Base-by-base conservation (phyloP, 1,140 invertebrate species). In the Drosophila lini region DNA sequence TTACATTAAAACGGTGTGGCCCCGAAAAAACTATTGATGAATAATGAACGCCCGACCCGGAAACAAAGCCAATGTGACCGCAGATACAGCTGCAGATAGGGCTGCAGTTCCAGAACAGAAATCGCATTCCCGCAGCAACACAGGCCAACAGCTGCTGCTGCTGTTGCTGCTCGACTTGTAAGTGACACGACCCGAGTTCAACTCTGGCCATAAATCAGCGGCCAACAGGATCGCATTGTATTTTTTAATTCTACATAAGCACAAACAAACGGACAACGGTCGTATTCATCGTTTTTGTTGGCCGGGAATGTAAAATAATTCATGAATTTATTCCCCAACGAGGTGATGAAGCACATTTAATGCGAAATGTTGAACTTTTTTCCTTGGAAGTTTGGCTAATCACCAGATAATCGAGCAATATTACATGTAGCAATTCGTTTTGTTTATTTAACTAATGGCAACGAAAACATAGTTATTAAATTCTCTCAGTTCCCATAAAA, bases 1-100 rank as follows among this genome's bases (percentile, higher is more conserved):
- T 82, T 65, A 67, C 80, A 82, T 82, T 82, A 74, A 70, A 65
- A 69, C 53, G 42, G 22, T 58, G 19, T 28, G 48, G 44, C 34
- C 52, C 48, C 48, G 5, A 50, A 50, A 38, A 74, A 70, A 82
- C 65, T 74, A 62, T 78, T 76, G 50, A 84, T 81, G 75, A 84
- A 83, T 84, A 84, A 84, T 80, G 58, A 63, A 80, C 62, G 67
- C 36, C 34, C 41, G 38, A 11, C 34, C 53, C 38, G 74, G 28
- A 52, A 80, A 80, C 77, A 78, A 78, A 78, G 74, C 74, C 75
- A 70, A 62, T 40, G 74, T 42, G 36, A 77, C 74, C 74, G 38
- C 73, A 76, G 53, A 57, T 76, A 38, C 47, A 60, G 48, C 41
- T 76, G 47, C 62, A 56, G 42, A 38, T 64, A 8, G 11, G 7